Base-by-base conservation (phyloP, 2,113 vertebrate genomes). In the Peromyscus californicus region DNA sequence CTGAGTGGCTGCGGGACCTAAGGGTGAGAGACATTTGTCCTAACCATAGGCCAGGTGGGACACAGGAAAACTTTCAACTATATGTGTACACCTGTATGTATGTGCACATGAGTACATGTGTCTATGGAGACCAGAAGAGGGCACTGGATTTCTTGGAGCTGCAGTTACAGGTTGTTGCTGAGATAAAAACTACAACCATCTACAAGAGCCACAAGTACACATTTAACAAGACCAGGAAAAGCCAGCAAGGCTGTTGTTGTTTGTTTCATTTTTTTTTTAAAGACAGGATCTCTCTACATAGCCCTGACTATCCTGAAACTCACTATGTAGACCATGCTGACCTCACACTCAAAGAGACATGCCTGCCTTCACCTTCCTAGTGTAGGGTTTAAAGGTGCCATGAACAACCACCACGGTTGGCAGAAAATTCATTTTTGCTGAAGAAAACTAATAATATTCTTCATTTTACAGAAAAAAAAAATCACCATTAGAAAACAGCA, bases 371-470 rank as follows among this genome's bases (percentile, higher is more conserved):
- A 19, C 19, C 51, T n/a, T 21, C 33, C 51, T 57, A 22, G 36
- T 82, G 5, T 33, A 33, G 48, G 16, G 31, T 33, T 19, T 79
- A 7, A 79, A 51, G 8, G 48, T 54, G 7, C 29, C 26, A 33
- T 51, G 76, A 7, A 0, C 45, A 79, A 0, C 45, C 51, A 51
- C 15, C 29, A 79, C 8, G 29, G 42, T 22, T 13, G 29, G 78
- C 33, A 16, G 7, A 24, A 36, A 95, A 78, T 4, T 59, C 57
- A 72, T 72, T 63, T 9, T 69, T 31, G 83, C 4, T 82, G 31
- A 95, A 97, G 8, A 96, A 63, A 89, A 92, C 79, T 93, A 89
- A 90, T 57, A 94, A 82, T n/a, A n/a, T 26, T 82, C 54, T 59
- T 83, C 54, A 83, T 83, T 78, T 24, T 65, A 63, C 13, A 96